A percentile compares a stretch with the other conserved stretches of the same genome.
Evolutionary conservation across 2,888 invertebrate species (phyloP).

Genomic region (Himalopsyche kuldschensis): DNA sequence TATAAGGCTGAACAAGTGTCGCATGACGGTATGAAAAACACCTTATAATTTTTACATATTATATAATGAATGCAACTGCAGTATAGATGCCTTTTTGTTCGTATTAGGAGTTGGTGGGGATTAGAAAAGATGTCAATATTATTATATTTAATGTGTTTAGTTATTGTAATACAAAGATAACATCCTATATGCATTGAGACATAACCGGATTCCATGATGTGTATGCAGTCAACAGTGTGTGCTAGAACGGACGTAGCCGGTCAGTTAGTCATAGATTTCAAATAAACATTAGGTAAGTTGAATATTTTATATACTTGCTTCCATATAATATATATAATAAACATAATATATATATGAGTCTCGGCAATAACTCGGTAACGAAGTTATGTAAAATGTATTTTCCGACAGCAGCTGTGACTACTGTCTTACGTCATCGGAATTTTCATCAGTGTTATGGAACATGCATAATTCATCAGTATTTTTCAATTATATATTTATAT

Average conservation of each 20-base stretch:
- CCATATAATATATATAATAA: background rate
- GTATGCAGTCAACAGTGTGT: background rate
- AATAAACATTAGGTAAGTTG: background rate
- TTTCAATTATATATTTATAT: background rate
- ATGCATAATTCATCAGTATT: background rate
- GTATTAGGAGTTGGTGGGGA: no score
- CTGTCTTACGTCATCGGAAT: background rate
- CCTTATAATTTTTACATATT: no score
- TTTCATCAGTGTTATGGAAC: background rate
- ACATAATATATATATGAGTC: background rate
- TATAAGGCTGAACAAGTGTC: no score
- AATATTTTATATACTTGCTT: background rate
- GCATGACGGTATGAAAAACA: no score
- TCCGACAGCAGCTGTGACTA: background rate
- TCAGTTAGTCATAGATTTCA: background rate
- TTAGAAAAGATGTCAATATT: no score
- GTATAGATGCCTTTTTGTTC: no score
- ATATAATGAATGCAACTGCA: no score
- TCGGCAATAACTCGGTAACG: background rate
- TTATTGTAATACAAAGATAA: no score
- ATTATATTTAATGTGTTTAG: no score
- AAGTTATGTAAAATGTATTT: background rate
- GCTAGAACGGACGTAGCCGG: background rate
- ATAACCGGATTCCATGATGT: no score
- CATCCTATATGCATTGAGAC: no score